phyloP scores from a whole-genome alignment of 2,888 invertebrate species.

The Andrena haemorrhoa region DNA sequence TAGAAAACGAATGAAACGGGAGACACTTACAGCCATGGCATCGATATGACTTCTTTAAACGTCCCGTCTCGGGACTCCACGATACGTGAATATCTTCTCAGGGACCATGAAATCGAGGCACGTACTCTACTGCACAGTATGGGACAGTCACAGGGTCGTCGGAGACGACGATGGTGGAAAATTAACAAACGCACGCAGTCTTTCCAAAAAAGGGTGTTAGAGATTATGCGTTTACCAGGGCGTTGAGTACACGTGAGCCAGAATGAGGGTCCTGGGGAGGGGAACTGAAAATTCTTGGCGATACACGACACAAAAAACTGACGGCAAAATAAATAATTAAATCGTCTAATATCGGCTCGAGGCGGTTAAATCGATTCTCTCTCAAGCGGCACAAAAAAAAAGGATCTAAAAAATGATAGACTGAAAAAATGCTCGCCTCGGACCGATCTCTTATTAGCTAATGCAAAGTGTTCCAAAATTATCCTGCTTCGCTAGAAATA shows the following conservation, averaged over 20 bases:
- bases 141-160: not conserved
- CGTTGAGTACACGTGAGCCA: constrained; percentile 24
- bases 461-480: constrained; percentile 42
- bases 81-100: not conserved
- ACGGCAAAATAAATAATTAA: constrained; percentile 60
- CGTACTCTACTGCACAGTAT: not conserved
- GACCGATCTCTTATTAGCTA: constrained; percentile 49
- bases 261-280: constrained; percentile 24
- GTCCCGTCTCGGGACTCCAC: constrained; percentile 3
- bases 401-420: not conserved
- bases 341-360: constrained; percentile 37
- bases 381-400: not conserved
- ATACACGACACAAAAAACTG: constrained; percentile 27
- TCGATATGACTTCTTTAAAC: not conserved
- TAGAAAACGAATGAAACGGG: not conserved
- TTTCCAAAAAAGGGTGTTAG: constrained; percentile 10
- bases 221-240: constrained; percentile 33
- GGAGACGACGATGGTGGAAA: not conserved
- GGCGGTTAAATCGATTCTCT: constrained; percentile 1
- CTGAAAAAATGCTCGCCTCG: constrained; percentile 33
- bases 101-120: not conserved
- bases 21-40: not conserved
- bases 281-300: constrained; percentile 44
- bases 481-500: not conserved
- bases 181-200: constrained; percentile 33